Evolutionary conservation across 1,140 invertebrate species (phyloP), one percentile per base, ranked within the genome.

Genomic region (Brachionus sp.): DNA sequence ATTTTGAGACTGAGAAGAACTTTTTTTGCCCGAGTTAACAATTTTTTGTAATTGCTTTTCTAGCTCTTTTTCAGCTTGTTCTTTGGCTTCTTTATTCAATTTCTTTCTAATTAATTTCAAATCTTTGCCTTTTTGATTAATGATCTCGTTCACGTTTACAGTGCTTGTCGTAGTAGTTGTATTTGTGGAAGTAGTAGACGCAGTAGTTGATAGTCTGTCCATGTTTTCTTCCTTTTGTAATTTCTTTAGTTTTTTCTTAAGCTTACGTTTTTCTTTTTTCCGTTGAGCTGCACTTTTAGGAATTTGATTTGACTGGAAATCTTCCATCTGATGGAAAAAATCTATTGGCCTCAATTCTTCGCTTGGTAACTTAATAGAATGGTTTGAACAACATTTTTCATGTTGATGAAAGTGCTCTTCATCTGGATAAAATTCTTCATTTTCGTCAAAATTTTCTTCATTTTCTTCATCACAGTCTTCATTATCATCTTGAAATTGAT

Each of bases 221-320:
- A 19, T 37, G 37, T 70, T 39, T 70, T 44, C 39, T 46, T 46
- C 19, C 25, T 75, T 75, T 75, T 75, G 39, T 25, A 46, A 29
- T 33, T 75, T 75, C 44, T 75, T 75, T 2, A 75, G 70, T 19
- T 75, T 75, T n/a, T 75, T 75, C 44, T 75, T 75, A 5, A 75
- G 39, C 39, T 75, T 75, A 50, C 70, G 39, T 46, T 75, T 75
- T 3, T 75, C 70, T 75, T 75, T 75, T 75, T 75, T 75, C 2
- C 70, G 70, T 23, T 75, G 70, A 19, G 70, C 39, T 9, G 70
- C 25, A 13, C 7, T 46, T 44, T 75, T 75, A 1, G 16, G 23
- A 23, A 19, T 46, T 16, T 70, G 33, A 39, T 23, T 39, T 16
- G n/a, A 57, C 19, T 57, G 5, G 1, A 57, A 57, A 23, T 57